Percentiles rank a stretch among this genome's conserved stretches.
These are phyloP conservation scores for Poecilia latipinna DNA, from an alignment of 2,113 vertebrate genomes.

Conservation along the genomic window DNA sequence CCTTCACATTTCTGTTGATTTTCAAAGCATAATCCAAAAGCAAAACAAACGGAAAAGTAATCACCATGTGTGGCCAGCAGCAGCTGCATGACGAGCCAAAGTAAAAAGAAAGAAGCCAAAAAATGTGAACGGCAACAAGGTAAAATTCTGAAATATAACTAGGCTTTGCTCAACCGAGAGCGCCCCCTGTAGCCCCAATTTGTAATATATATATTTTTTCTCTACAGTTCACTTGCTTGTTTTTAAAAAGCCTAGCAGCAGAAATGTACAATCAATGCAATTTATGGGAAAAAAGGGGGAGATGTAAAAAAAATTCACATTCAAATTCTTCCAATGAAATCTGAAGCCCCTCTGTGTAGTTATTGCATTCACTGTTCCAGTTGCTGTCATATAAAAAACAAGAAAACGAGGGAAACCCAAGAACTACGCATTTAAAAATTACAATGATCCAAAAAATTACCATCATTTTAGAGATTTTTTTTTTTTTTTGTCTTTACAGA, in stretches of 20 bases:
- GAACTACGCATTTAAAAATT: too few species aligned
- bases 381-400: slow-evolving; percentile 60
- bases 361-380: slow-evolving; percentile 79
- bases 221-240: slow-evolving; percentile 50
- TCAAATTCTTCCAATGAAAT: slow-evolving; percentile 75
- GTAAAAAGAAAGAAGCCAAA: neutral
- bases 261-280: slow-evolving; percentile 73
- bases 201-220: slow-evolving; percentile 7
- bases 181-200: slow-evolving; percentile 66
- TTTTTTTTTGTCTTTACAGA: slow-evolving; percentile 71
- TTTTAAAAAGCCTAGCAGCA: slow-evolving; percentile 61
- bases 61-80: neutral
- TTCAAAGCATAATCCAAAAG: neutral
- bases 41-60: neutral
- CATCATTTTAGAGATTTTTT: slow-evolving; percentile 75
- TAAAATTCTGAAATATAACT: slow-evolving; percentile 26
- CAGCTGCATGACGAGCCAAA: slow-evolving; percentile 2
- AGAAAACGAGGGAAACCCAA: slow-evolving; percentile 19
- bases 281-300: slow-evolving; percentile 26
- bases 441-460: slow-evolving; percentile 81
- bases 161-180: slow-evolving; percentile 61
- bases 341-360: slow-evolving; percentile 68
- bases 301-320: slow-evolving; percentile 76
- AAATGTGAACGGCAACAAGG: slow-evolving; percentile 6
- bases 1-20: slow-evolving; percentile 27